A percentile compares a stretch with the other conserved stretches of the same genome.
phyloP scores from a whole-genome alignment of 2,113 vertebrate species.

The Sinocyclocheilus rhinocerous region DNA sequence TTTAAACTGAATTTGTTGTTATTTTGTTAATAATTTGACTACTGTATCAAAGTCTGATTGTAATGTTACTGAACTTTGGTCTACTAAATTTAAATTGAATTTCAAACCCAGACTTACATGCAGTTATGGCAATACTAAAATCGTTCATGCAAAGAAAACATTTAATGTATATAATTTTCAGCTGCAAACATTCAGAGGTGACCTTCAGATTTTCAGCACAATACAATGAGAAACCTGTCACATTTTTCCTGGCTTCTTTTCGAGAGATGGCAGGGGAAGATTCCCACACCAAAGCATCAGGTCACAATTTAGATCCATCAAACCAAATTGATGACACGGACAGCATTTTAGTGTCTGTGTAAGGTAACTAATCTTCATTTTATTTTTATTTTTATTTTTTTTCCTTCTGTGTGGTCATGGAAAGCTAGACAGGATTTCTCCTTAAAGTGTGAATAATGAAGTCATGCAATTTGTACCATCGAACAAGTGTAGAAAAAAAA shows the following conservation, averaged over 20 bases:
- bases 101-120: background rate
- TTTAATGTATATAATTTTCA: background rate
- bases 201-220: background rate
- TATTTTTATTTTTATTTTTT: background rate
- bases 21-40: background rate
- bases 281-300: background rate
- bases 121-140: background rate
- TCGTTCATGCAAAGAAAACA: background rate
- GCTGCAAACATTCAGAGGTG: background rate
- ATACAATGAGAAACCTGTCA: background rate
- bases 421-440: background rate
- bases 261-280: background rate
- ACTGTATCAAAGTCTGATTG: background rate
- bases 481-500: no score
- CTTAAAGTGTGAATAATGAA: no score
- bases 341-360: background rate
- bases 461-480: no score
- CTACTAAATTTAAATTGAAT: background rate
- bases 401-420: background rate
- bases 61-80: background rate
- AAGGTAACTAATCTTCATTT: background rate
- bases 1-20: no score
- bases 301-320: background rate
- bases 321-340: background rate
- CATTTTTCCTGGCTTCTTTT: background rate